These are phyloP conservation scores for Cryptocephalus moraei DNA, from an alignment of 2,888 invertebrate genomes.

Conservation along the genomic window DNA sequence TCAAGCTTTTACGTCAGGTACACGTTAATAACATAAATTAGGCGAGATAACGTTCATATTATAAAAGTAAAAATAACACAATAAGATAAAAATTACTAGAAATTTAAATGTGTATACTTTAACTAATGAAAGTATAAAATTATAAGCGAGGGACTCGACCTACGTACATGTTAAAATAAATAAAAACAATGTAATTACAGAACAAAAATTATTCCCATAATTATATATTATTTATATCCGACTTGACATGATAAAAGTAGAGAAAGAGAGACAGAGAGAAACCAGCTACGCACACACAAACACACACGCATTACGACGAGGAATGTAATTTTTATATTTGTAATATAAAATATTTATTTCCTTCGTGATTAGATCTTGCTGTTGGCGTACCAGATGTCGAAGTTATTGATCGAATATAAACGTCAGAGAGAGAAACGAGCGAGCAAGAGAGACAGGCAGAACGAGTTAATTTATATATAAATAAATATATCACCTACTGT, in stretches of 20 bases:
- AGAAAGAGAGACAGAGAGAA: too few species aligned
- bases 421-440: constrained; percentile 6
- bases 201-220: constrained; percentile 17
- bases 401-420: constrained; percentile 12
- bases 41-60: too few species aligned
- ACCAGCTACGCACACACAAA: too few species aligned
- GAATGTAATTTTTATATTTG: too few species aligned
- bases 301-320: too few species aligned
- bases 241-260: constrained; percentile 9
- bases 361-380: constrained; percentile 11
- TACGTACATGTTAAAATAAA: constrained; percentile 17
- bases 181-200: constrained; percentile 20
- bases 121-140: constrained; percentile 25
- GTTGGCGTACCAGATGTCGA: constrained; percentile 15
- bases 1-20: too few species aligned
- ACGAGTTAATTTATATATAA: too few species aligned
- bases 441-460: too few species aligned
- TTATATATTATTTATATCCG: constrained; percentile 15
- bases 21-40: too few species aligned
- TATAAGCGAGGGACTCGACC: constrained; percentile 15
- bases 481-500: too few species aligned
- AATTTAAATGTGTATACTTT: constrained; percentile 21
- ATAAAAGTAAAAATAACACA: constrained; percentile 8
- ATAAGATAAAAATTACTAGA: constrained; percentile 17
- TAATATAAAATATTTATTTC: not conserved